These are phyloP conservation scores for Hycleus phaleratus DNA, from an alignment of 1,140 invertebrate species.

Conservation along the genomic window DNA sequence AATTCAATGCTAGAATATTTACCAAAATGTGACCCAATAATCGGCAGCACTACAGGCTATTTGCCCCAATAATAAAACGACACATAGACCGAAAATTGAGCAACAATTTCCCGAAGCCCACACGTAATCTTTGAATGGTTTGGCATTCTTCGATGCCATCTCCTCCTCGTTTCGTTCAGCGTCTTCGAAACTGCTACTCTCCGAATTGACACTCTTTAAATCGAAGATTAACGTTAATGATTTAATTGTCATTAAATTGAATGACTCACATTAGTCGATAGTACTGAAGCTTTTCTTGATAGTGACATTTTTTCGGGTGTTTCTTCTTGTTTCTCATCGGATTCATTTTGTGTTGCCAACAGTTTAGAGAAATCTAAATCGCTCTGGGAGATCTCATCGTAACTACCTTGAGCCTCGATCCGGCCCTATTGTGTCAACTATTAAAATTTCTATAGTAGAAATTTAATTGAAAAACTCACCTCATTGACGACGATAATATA, in stretches of 20 bases:
- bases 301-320: background rate
- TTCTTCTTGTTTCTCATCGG: background rate
- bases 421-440: slow-evolving; percentile 40
- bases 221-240: no score
- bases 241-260: no score
- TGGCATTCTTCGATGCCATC: slow-evolving; percentile 10
- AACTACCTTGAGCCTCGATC: slow-evolving; percentile 50
- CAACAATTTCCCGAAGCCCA: slow-evolving; percentile 52
- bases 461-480: slow-evolving; percentile 41
- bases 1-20: slow-evolving; percentile 3
- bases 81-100: slow-evolving; percentile 45
- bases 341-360: slow-evolving; percentile 31
- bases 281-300: slow-evolving; percentile 1
- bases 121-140: slow-evolving; percentile 50
- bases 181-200: slow-evolving; percentile 3
- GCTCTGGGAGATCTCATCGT: slow-evolving; percentile 45
- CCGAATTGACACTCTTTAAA: background rate
- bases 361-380: slow-evolving; percentile 51
- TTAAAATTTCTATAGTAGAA: background rate
- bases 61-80: slow-evolving; percentile 58
- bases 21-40: slow-evolving; percentile 74
- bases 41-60: slow-evolving; percentile 60
- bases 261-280: slow-evolving; percentile 5
- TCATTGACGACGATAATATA: slow-evolving; percentile 71
- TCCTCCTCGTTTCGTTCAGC: slow-evolving; percentile 17